Base-by-base conservation (phyloP, 2,797 vertebrate species). In the Girardinus metallicus region DNA sequence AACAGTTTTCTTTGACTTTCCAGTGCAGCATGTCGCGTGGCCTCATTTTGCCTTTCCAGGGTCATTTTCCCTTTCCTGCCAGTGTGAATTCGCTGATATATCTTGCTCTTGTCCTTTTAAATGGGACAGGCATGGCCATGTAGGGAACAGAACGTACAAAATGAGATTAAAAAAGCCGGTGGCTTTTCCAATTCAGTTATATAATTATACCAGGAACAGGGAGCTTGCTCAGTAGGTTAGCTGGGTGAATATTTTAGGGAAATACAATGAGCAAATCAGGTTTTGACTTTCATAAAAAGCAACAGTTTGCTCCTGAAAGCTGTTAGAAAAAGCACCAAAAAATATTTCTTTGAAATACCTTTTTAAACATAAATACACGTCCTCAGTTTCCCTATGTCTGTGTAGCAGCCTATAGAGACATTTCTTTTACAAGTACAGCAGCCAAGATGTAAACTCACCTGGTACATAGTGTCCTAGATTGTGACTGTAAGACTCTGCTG, bases 31-130 rank as follows among this genome's bases (percentile, higher is more conserved):
- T 85, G 76, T 87, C 82, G 76, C 49, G 44, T 88, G 86, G 79
- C 79, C 86, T 90, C 64, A 49, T 87, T 89, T 88, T 29, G 51
- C 57, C 79, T 85, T 87, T 79, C 78, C 74, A 60, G 62, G 84
- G 83, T 86, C 84, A 81, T 88, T 89, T 85, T 80, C 75, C 49
- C 62, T 70, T 31, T 74, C 46, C 74, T 77, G 84, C 76, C 62
- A 18, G 79, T 47, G 85, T 75, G 79, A 88, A 89, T 86, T 77
- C n/a, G 75, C 85, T 84, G 84, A 90, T 80, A 83, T 88, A 77
- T 85, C 51, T 70, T 75, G 77, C 85, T 84, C 82, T 75, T 80
- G 81, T 84, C 84, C 80, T 78, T 83, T 71, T 73, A 85, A 90
- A 82, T 88, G 87, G 89, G 86, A 87, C 86, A 80, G 70, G 53